A percentile compares a stretch with the other conserved stretches of the same genome.
Conservation (phyloP, 1,140 invertebrate genomes). For the Ceratitis capitata region DNA sequence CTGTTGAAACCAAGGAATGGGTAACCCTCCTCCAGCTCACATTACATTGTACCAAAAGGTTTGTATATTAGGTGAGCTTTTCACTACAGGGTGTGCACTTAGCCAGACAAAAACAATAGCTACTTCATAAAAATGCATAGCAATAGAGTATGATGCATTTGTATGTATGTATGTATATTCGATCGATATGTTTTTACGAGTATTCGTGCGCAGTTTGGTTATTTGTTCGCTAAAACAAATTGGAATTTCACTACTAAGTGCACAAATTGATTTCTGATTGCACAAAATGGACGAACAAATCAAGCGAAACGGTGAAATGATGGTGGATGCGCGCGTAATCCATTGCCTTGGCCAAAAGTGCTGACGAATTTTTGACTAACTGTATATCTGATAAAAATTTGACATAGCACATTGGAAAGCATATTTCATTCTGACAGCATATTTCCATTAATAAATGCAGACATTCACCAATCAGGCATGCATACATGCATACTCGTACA, state of each 20-base stretch:
- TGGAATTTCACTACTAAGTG: slow-evolving; percentile 8
- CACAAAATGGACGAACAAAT: background rate
- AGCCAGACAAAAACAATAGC: background rate
- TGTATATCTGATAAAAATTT: slow-evolving; percentile 8
- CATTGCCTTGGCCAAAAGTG: background rate
- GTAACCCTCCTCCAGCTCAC: too few species aligned
- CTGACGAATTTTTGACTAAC: slow-evolving; percentile 8
- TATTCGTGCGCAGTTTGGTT: too few species aligned
- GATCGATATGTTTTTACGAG: too few species aligned
- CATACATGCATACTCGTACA: too few species aligned
- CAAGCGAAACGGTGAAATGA: background rate
- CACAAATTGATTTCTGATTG: slow-evolving; percentile 22
- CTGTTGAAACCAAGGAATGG: too few species aligned
- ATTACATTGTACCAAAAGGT: too few species aligned
- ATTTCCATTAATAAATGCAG: slow-evolving; percentile 1
- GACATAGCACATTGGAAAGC: background rate
- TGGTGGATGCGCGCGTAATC: background rate
- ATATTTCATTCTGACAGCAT: slow-evolving; percentile 3
- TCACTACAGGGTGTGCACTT: too few species aligned
- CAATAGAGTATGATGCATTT: background rate
- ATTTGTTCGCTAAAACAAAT: slow-evolving; percentile 12
- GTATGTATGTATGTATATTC: background rate
- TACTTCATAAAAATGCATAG: background rate
- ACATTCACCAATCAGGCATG: too few species aligned
- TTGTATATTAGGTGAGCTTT: too few species aligned